Conservation (phyloP, 2,888 invertebrate genomes). For the Malthinus seriepunctatus region DNA sequence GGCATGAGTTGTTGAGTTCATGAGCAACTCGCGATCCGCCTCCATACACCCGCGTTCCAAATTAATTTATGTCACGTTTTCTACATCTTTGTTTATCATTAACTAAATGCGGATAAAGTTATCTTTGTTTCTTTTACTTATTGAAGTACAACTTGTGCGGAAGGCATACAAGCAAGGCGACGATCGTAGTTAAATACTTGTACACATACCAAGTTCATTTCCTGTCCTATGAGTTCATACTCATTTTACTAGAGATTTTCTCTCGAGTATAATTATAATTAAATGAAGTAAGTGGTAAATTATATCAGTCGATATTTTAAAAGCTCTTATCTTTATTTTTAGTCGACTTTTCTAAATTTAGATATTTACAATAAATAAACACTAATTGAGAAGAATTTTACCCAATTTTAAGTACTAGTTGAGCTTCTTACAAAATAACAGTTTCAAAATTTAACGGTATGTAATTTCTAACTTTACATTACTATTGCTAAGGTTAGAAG, state of each 20-base stretch:
- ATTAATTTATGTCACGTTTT: constrained; percentile 13
- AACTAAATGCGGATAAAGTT: not conserved
- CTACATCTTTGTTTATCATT: constrained; percentile 12
- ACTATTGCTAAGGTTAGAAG: no score
- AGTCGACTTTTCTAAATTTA: no score
- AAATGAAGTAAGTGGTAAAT: no score
- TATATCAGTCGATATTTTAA: no score
- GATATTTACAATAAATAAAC: no score
- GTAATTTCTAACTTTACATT: no score
- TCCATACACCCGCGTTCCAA: constrained; percentile 28
- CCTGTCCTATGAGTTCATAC: constrained; percentile 42
- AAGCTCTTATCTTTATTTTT: no score
- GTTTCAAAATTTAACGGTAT: no score
- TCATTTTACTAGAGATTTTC: constrained; percentile 32
- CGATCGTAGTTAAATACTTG: constrained; percentile 28
- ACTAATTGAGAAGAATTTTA: no score
- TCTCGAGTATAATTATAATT: no score
- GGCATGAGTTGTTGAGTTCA: constrained; percentile 23
- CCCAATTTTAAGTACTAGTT: no score
- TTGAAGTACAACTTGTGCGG: constrained; percentile 19
- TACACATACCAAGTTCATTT: constrained; percentile 35
- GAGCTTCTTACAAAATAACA: no score
- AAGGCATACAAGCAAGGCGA: constrained; percentile 22
- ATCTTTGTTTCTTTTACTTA: constrained; percentile 16
- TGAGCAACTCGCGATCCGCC: constrained; percentile 23